phyloP scores from a whole-genome alignment of 2,797 vertebrate species.

The Etheostoma perlongum region DNA sequence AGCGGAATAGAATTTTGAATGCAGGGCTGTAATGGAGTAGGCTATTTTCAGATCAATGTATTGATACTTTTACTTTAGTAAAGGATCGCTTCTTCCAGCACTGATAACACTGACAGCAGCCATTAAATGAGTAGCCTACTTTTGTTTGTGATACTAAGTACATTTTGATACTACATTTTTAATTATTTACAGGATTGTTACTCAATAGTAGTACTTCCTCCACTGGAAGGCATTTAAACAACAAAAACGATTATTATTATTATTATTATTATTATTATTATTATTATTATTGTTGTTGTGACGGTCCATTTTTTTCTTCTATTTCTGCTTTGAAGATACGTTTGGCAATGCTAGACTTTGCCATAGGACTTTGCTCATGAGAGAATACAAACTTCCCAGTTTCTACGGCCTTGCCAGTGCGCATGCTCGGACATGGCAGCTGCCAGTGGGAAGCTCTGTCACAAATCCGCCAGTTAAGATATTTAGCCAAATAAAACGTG shows the following conservation, averaged over 20 bases:
- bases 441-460: not conserved
- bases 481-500: not conserved
- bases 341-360: too few relatives aligned
- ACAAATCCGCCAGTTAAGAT: not conserved
- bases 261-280: not conserved
- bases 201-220: not conserved
- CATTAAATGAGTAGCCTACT: too few relatives aligned
- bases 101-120: not conserved
- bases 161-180: too few relatives aligned
- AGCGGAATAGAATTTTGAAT: too few relatives aligned
- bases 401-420: conserved; percentile 18
- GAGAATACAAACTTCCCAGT: not conserved
- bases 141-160: too few relatives aligned
- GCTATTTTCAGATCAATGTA: not conserved
- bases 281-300: too few relatives aligned
- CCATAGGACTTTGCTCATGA: too few relatives aligned
- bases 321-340: too few relatives aligned
- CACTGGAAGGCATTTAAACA: not conserved
- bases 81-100: not conserved
- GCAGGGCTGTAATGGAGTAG: not conserved
- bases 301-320: not conserved
- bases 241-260: not conserved
- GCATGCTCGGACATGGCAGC: conserved; percentile 70
- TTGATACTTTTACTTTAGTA: not conserved
- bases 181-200: not conserved